These are phyloP conservation scores for Vireo altiloquus DNA, from an alignment of 2,113 vertebrate species.

Conservation along the genomic window DNA sequence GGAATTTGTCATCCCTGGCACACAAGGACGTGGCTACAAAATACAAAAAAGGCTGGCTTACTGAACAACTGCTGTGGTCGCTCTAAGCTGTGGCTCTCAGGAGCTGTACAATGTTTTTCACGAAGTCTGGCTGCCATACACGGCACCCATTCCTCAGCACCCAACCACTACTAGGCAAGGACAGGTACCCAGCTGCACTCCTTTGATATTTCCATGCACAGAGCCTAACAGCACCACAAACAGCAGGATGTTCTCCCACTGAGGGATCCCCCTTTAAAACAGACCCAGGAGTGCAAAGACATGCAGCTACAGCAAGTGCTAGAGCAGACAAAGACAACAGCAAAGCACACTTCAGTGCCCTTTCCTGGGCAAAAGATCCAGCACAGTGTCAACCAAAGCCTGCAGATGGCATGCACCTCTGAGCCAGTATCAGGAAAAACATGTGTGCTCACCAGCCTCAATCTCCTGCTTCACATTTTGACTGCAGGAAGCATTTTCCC, in stretches of 20 bases:
- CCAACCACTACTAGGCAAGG: background rate
- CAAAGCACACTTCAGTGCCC: background rate
- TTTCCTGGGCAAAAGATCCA: background rate
- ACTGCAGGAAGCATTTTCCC: background rate
- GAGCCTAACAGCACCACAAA: background rate
- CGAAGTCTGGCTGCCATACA: background rate
- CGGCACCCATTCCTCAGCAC: background rate
- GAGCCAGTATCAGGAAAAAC: background rate
- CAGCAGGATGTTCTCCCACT: background rate
- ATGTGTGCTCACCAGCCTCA: background rate
- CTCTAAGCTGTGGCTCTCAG: background rate
- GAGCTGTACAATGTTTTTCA: background rate
- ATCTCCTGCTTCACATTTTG: background rate
- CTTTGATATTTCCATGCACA: background rate
- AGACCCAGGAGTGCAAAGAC: background rate
- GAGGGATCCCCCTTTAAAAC: background rate
- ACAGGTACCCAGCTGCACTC: background rate
- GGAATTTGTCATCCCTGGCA: conserved; percentile 27
- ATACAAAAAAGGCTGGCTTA: background rate
- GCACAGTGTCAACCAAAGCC: background rate
- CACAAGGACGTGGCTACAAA: background rate
- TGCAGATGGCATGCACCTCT: background rate
- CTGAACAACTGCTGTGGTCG: background rate
- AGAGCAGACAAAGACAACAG: background rate
- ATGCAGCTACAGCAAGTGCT: background rate